Conservation (phyloP, 2,888 invertebrate genomes). For the Spilosoma lubricipeda region DNA sequence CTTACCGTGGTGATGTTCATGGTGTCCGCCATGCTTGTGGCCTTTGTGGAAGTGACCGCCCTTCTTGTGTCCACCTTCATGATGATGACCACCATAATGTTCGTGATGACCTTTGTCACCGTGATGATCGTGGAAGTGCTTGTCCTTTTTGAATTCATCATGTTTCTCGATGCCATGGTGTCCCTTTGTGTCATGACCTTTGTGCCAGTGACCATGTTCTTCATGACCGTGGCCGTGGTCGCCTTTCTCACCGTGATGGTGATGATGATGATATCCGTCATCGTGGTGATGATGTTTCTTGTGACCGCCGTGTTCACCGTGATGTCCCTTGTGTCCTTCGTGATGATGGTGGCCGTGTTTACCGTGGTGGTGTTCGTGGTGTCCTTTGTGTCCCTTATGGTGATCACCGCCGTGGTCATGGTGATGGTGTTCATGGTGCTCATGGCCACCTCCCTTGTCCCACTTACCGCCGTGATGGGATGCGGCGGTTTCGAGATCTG, state of each 20-base stretch:
- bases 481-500: slow-evolving; percentile 85
- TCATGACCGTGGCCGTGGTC: slow-evolving; percentile 86
- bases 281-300: slow-evolving; percentile 89
- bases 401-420: slow-evolving; percentile 88
- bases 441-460: slow-evolving; percentile 87
- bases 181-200: slow-evolving; percentile 94
- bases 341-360: slow-evolving; percentile 90
- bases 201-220: slow-evolving; percentile 90
- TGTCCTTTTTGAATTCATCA: slow-evolving; percentile 94
- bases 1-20: slow-evolving; percentile 92
- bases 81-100: slow-evolving; percentile 92
- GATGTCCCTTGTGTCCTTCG: slow-evolving; percentile 87
- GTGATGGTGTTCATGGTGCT: slow-evolving; percentile 88
- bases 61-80: slow-evolving; percentile 92
- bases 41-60: slow-evolving; percentile 93
- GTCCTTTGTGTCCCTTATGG: slow-evolving; percentile 89
- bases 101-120: slow-evolving; percentile 92
- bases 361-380: slow-evolving; percentile 88
- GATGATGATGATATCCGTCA: slow-evolving; percentile 88
- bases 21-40: slow-evolving; percentile 91
- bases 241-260: slow-evolving; percentile 88
- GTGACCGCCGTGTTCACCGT: slow-evolving; percentile 87
- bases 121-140: slow-evolving; percentile 94
- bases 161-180: slow-evolving; percentile 93
- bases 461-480: slow-evolving; percentile 62